Conservation (phyloP, 1,140 invertebrate species). For the Homalodisca vitripennis region DNA sequence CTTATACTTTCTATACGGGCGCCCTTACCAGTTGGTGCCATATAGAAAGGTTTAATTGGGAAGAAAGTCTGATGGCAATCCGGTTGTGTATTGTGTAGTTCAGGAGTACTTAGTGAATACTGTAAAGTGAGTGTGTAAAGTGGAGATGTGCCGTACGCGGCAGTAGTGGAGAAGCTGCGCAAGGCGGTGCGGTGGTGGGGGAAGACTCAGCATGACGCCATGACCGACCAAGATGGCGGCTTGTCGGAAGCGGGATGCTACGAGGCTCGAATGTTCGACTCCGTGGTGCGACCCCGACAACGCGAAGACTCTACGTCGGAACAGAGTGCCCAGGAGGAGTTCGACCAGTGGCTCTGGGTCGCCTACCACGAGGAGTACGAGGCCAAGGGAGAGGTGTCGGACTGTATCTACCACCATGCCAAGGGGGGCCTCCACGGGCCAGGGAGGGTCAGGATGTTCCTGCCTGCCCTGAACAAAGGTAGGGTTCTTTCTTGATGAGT, state of each 20-base stretch:
- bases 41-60: too few relatives aligned
- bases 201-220: not conserved
- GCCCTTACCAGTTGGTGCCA: too few relatives aligned
- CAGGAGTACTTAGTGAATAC: too few relatives aligned
- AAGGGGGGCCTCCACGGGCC: constrained; percentile 29
- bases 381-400: constrained; percentile 33
- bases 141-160: too few relatives aligned
- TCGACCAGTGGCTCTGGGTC: constrained; percentile 23
- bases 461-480: constrained; percentile 39
- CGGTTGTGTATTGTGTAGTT: too few relatives aligned
- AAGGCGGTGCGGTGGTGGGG: too few relatives aligned
- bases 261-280: constrained; percentile 15
- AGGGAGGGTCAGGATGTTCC: constrained; percentile 28
- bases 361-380: constrained; percentile 29
- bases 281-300: not conserved
- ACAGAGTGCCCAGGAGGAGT: not conserved
- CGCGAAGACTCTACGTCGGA: not conserved
- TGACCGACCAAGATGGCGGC: too few relatives aligned
- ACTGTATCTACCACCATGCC: constrained; percentile 38
- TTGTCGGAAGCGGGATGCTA: not conserved
- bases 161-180: too few relatives aligned
- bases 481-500: not conserved
- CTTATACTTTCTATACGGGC: too few relatives aligned
- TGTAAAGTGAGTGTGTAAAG: too few relatives aligned
- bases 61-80: too few relatives aligned